Conservation (phyloP, 2,113 vertebrate species). For the Daphoenositta chrysoptera region DNA sequence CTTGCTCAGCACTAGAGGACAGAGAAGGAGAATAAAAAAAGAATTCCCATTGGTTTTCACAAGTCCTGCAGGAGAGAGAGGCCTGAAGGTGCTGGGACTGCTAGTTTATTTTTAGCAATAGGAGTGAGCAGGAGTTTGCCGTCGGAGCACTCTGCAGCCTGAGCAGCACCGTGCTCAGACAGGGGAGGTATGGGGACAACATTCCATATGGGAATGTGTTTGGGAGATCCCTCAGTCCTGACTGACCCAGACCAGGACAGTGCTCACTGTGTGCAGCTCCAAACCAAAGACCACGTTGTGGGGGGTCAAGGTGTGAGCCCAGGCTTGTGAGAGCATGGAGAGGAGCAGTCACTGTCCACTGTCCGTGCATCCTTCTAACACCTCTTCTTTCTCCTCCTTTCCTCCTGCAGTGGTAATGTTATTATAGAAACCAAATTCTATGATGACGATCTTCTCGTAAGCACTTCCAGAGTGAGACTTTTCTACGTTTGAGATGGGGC, state of each 20-base stretch:
- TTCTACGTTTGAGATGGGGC: slow-evolving; percentile 92
- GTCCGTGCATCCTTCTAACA: not conserved
- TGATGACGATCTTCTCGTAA: slow-evolving; percentile 96
- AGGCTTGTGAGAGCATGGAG: not conserved
- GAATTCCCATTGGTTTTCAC: not conserved
- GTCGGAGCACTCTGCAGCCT: not conserved
- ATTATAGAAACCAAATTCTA: slow-evolving; percentile 99
- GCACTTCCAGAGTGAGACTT: slow-evolving; percentile 97
- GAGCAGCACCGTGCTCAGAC: not conserved
- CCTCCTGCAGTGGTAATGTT: slow-evolving; percentile 88
- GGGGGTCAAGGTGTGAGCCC: not conserved
- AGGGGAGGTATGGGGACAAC: not conserved
- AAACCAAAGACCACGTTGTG: fast-evolving
- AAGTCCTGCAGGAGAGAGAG: not conserved
- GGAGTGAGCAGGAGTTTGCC: not conserved
- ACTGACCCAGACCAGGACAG: not conserved
- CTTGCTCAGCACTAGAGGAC: not conserved
- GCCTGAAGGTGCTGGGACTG: not conserved
- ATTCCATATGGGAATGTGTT: not conserved
- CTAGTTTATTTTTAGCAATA: not conserved
- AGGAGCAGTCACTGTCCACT: not conserved
- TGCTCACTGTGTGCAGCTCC: not conserved
- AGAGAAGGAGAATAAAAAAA: not conserved
- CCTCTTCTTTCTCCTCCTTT: slow-evolving; percentile 14
- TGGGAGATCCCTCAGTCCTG: not conserved